Evolutionary conservation across 2,797 vertebrate species (phyloP), one percentile per base, ranked within the genome.

Genomic region (Danio albolineatus): DNA sequence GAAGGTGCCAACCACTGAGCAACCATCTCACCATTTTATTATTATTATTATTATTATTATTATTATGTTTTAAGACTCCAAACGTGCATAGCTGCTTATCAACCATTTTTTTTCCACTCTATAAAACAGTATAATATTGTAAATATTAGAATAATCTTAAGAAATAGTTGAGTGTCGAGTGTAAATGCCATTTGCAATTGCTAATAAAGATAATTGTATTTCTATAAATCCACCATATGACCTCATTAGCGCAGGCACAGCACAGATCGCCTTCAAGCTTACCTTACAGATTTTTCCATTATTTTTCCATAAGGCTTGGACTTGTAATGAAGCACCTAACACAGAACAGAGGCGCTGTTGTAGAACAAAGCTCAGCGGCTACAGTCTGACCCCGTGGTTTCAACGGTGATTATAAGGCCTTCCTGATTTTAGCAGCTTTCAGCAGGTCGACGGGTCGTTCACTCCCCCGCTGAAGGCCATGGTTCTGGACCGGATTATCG

Each of bases 401-500:
- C 19, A 5, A 69, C 84, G 83, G 86, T 57, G 85, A 83, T 28
- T 28, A 28, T 89, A 88, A 91, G 85, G 81, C 77, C 78, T 85
- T 86, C 78, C 82, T 85, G 75, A 73, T 79, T 80, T 82, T 85
- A 28, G 59, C 48, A 51, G 76, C 57, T 80, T 64, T 72, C 16
- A 59, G 14, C 8, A 59, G 73, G 14, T 77, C 17, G 38, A 16
- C n/a, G 14, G 80, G 75, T 86, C n/a, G 46, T 73, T 69, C 36
- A 4, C 6, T 38, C 77, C 28, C 80, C 62, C 6, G 51, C 62
- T 62, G 36, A 48, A 9, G 72, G 74, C 49, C 7, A 59, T 46
- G 66, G 67, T 72, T 83, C 75, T 86, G 83, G 71, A 81, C 69
- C 44, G 67, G 46, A 49, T 84, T 81, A 85, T 62, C 51, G 28